Base-by-base conservation (phyloP, 2,113 vertebrate genomes). In the Leucopsar rothschildi region DNA sequence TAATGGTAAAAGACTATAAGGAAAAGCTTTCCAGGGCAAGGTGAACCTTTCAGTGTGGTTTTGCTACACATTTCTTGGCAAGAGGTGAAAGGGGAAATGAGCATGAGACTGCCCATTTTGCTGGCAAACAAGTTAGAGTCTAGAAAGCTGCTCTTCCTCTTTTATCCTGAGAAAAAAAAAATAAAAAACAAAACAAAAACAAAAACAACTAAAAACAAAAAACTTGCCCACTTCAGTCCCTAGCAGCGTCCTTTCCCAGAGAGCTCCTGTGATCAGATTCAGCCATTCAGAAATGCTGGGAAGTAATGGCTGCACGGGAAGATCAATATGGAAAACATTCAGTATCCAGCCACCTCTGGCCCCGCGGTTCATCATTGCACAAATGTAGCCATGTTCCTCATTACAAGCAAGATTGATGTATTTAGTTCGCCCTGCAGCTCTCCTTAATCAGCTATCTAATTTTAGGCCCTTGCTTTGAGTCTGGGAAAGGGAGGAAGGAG, bases 381-480 rank as follows among this genome's bases (percentile, higher is more conserved):
- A 92, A 86, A 77, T 44, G 76, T 63, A 91, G 57, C 84, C 4
- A 1, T 55, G 68, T 69, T 93, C 64, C 94, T 95, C 85, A 86
- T 93, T 90, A 90, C 59, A 60, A 77, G 60, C 66, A 79, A 84
- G 80, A 95, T 13, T 92, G 87, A 90, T 89, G 76, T 57, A 63
- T 90, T 94, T 84, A 90, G 68, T 53, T 93, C 0, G 0, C 68
- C 91, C 86, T 88, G 90, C 53, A 89, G 82, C 79, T 96, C 82
- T 94, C 53, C 84, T 94, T 95, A 91, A 92, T 95, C 94, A 90
- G 82, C 73, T 93, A 12, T 75, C 93, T 96, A 92, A 97, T 92
- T 96, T 96, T 83, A 90, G 80, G 68, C 52, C 71, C 39, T 88
- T 81, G n/a, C 79, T 68, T 49, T 2, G 1, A 90, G 76, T 17